Conservation (phyloP, 2,113 vertebrate genomes). For the Pseudolaguvia tuberculata region DNA sequence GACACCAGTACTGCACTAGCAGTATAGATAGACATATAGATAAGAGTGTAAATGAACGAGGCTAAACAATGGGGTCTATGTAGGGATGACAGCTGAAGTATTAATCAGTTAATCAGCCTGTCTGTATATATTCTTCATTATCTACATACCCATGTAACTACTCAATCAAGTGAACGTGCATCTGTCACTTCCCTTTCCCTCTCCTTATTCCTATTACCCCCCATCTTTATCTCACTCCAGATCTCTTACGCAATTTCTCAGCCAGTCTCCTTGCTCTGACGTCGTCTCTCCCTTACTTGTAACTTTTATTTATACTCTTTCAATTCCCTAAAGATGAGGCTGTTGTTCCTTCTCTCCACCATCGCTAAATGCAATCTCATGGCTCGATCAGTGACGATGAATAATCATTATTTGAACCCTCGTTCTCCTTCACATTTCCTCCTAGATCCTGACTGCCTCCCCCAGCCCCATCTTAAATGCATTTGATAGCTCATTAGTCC, state of each 20-base stretch:
- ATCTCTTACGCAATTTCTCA: constrained; percentile 27
- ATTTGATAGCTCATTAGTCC: constrained; percentile 52
- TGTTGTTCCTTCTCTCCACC: constrained; percentile 47
- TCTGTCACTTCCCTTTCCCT: constrained; percentile 18
- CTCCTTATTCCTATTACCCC: constrained; percentile 3
- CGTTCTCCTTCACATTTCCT: constrained; percentile 33
- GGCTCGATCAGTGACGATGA: constrained; percentile 45
- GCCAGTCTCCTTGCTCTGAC: constrained; percentile 37
- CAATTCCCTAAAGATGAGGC: constrained; percentile 45
- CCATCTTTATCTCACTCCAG: constrained; percentile 24
- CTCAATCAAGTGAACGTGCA: constrained; percentile 29
- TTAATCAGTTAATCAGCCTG: constrained; percentile 39
- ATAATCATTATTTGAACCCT: constrained; percentile 51
- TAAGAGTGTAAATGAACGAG: not conserved
- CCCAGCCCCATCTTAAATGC: constrained; percentile 38
- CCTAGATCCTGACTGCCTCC: constrained; percentile 25
- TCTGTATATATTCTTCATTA: constrained; percentile 34
- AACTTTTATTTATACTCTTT: constrained; percentile 52
- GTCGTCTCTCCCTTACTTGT: constrained; percentile 30
- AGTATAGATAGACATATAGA: not conserved
- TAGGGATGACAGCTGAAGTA: constrained; percentile 25
- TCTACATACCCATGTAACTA: constrained; percentile 37
- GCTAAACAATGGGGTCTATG: constrained; percentile 20
- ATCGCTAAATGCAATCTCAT: constrained; percentile 51
- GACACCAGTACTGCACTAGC: not conserved